phyloP scores from a whole-genome alignment of 2,797 vertebrate genomes.

The Chaenodraco wilsoni region DNA sequence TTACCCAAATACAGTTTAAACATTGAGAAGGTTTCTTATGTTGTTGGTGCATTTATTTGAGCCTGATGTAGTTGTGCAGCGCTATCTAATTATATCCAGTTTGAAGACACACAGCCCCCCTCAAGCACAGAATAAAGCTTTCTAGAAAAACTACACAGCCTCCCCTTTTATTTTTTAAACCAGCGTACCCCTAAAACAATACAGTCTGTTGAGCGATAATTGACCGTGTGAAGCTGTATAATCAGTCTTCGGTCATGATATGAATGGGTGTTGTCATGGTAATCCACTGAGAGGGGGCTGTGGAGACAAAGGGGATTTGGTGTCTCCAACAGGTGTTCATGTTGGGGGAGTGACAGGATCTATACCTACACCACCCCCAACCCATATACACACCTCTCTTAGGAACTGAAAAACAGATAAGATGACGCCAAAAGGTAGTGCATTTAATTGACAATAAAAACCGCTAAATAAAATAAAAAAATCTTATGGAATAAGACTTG shows the following conservation, averaged over 20 bases:
- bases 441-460: neutral
- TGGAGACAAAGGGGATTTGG: conserved; percentile 81
- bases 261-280: conserved; percentile 81
- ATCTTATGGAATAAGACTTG: neutral
- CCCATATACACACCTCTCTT: conserved; percentile 21
- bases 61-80: conserved; percentile 20
- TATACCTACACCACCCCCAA: conserved; percentile 54
- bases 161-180: conserved; percentile 4
- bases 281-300: conserved; percentile 69
- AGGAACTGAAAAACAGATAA: conserved; percentile 19
- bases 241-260: conserved; percentile 72
- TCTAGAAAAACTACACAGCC: conserved; percentile 36
- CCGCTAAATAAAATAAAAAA: neutral
- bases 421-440: conserved; percentile 7
- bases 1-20: neutral
- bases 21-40: neutral
- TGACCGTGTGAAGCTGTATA: conserved; percentile 73
- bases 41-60: conserved; percentile 20
- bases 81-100: conserved; percentile 6
- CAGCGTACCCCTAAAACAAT: conserved; percentile 69
- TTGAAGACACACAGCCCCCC: conserved; percentile 25
- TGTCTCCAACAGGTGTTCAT: conserved; percentile 83
- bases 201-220: conserved; percentile 65
- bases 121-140: conserved; percentile 51
- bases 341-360: conserved; percentile 66